Evolutionary conservation across 2,797 vertebrate species (phyloP).

Genomic region (Chelon auratus): DNA sequence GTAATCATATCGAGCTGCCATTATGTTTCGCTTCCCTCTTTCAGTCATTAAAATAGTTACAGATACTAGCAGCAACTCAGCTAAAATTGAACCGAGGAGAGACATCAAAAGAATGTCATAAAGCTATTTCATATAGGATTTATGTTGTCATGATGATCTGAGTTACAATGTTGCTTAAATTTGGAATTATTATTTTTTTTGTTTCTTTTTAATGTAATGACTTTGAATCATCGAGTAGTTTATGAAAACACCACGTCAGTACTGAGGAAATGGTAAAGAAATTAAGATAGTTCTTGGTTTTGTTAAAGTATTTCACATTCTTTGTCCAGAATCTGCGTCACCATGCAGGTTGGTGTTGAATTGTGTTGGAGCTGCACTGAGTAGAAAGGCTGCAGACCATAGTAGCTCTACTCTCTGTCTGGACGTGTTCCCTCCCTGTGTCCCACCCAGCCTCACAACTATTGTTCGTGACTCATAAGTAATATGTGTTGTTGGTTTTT

Average conservation of each 20-base stretch:
- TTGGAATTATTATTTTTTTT: no score
- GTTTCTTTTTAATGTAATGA: no score
- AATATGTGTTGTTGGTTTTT: constrained; percentile 16
- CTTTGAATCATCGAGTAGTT: not conserved
- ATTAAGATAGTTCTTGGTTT: not conserved
- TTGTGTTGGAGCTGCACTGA: constrained; percentile 26
- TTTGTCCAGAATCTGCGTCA: constrained; percentile 4
- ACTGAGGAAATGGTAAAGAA: not conserved
- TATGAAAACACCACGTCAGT: constrained; percentile 2
- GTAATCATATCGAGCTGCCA: not conserved
- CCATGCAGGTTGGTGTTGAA: constrained; percentile 5
- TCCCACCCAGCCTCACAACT: constrained; percentile 27
- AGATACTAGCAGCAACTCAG: not conserved
- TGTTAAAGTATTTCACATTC: not conserved
- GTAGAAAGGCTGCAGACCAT: constrained; percentile 41
- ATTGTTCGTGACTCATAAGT: constrained; percentile 48
- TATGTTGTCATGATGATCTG: not conserved
- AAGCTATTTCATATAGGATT: not conserved
- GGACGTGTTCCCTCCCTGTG: constrained; percentile 16
- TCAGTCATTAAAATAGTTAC: constrained; percentile 7
- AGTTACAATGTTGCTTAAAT: not conserved
- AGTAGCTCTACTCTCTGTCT: constrained; percentile 32
- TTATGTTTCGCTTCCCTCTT: not conserved
- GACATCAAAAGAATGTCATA: not conserved
- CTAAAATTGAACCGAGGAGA: not conserved